phyloP scores from a whole-genome alignment of 2,113 vertebrate species.

The Dissostichus mawsoni region DNA sequence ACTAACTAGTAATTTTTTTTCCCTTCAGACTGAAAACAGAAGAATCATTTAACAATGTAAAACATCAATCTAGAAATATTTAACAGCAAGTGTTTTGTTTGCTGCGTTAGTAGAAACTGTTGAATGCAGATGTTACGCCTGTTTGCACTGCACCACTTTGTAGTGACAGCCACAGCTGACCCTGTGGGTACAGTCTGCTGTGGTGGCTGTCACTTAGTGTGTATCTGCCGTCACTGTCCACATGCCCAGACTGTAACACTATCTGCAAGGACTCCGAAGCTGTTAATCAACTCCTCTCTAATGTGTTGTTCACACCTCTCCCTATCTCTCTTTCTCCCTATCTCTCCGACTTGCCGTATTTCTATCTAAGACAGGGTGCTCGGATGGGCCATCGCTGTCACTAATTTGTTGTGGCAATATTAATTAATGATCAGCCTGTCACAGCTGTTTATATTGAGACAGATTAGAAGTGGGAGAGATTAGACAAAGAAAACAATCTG shows the following conservation, averaged over 20 bases:
- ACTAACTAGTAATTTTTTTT: too few relatives aligned
- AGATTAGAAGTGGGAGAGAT: conserved; percentile 85
- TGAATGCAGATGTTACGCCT: conserved; percentile 57
- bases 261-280: conserved; percentile 65
- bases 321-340: conserved; percentile 19
- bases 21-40: too few relatives aligned
- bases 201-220: conserved; percentile 54
- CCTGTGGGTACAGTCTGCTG: conserved; percentile 38
- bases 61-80: not conserved
- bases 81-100: not conserved
- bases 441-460: conserved; percentile 85
- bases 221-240: conserved; percentile 53
- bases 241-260: conserved; percentile 62
- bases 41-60: not conserved
- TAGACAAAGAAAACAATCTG: conserved; percentile 86
- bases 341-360: conserved; percentile 69
- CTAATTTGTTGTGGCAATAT: conserved; percentile 89
- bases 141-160: conserved; percentile 41
- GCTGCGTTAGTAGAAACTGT: not conserved
- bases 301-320: conserved; percentile 80
- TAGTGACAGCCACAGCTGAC: conserved; percentile 54
- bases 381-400: conserved; percentile 76
- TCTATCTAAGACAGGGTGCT: conserved; percentile 68
- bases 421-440: conserved; percentile 89
- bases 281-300: conserved; percentile 76